phyloP scores from a whole-genome alignment of 2,888 invertebrate genomes.

The Thysanoteuthis rhombus region DNA sequence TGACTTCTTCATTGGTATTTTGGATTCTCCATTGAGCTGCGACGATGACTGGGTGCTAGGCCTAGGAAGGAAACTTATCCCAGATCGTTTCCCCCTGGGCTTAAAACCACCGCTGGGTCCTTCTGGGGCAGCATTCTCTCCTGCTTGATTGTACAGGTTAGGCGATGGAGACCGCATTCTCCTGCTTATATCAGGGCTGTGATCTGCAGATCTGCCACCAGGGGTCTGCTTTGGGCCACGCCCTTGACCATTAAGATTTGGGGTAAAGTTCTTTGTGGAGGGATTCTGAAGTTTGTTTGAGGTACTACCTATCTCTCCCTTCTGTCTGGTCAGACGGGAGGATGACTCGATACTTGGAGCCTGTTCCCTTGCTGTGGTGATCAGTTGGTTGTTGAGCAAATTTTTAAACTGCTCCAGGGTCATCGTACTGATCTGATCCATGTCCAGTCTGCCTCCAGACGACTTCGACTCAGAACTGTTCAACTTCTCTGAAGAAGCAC shows the following conservation, averaged over 20 bases:
- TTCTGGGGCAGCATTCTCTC: not conserved
- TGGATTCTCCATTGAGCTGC: conserved; percentile 13
- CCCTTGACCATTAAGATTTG: not conserved
- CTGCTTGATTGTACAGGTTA: not conserved
- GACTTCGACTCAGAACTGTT: conserved; percentile 21
- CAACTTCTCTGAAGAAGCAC: conserved; percentile 18
- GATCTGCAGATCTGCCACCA: conserved; percentile 41
- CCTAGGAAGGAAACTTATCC: conserved; percentile 13
- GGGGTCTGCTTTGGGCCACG: not conserved
- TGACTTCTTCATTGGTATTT: not conserved
- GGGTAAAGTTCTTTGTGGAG: not conserved
- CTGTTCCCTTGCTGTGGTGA: conserved; percentile 43
- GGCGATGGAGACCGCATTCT: conserved; percentile 45
- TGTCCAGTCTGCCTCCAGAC: conserved; percentile 40
- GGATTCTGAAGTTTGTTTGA: not conserved
- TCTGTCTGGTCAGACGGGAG: conserved; percentile 25
- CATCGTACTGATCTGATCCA: conserved; percentile 60
- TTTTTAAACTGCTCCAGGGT: conserved; percentile 58
- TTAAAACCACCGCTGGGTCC: too few relatives aligned
- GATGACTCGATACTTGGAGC: not conserved
- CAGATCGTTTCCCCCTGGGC: not conserved
- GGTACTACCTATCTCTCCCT: not conserved
- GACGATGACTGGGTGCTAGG: not conserved
- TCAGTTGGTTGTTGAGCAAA: conserved; percentile 48
- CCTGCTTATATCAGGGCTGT: conserved; percentile 41